A percentile compares a stretch with the other conserved stretches of the same genome.
Evolutionary conservation across 35 echinoderm and acorn worm species (phyloP).

Genomic region (Acanthaster planci): DNA sequence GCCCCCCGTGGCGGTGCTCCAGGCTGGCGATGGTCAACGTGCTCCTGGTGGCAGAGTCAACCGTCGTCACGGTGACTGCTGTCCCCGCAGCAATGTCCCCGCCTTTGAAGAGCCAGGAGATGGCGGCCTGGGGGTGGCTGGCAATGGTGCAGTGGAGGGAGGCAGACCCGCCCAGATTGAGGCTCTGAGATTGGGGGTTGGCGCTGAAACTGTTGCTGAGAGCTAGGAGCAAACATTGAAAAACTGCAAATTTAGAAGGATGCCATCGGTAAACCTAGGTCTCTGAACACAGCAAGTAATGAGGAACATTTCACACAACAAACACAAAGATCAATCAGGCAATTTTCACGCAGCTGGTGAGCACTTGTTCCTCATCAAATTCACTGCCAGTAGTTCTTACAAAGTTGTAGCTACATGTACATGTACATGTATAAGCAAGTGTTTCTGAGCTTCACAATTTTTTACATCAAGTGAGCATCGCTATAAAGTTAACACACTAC

Average conservation of each 20-base stretch:
- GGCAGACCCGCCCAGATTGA: constrained; percentile 47
- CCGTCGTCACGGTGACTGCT: constrained; percentile 5
- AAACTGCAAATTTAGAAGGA: not conserved
- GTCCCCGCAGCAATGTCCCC: constrained; percentile 46
- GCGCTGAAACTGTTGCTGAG: constrained; percentile 45
- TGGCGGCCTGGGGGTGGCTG: constrained; percentile 68
- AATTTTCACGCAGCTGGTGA: no score
- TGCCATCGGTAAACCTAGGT: not conserved
- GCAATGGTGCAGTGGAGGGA: constrained; percentile 65
- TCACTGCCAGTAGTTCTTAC: no score
- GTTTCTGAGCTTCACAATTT: no score
- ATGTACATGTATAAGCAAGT: no score
- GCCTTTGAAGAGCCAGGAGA: constrained; percentile 78
- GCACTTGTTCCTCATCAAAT: no score
- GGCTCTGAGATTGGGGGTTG: constrained; percentile 50
- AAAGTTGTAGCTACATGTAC: no score
- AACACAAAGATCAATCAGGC: no score
- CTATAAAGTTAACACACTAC: no score
- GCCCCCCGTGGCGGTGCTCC: constrained; percentile 72
- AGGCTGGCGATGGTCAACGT: constrained; percentile 42
- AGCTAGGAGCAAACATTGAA: constrained; percentile 28
- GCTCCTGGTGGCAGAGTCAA: constrained; percentile 54
- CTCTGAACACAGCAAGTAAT: not conserved
- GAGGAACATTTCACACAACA: no score
- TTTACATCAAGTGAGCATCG: no score